Base-by-base conservation (phyloP, 1,140 invertebrate genomes). In the Pogonognathellus flavescens region DNA sequence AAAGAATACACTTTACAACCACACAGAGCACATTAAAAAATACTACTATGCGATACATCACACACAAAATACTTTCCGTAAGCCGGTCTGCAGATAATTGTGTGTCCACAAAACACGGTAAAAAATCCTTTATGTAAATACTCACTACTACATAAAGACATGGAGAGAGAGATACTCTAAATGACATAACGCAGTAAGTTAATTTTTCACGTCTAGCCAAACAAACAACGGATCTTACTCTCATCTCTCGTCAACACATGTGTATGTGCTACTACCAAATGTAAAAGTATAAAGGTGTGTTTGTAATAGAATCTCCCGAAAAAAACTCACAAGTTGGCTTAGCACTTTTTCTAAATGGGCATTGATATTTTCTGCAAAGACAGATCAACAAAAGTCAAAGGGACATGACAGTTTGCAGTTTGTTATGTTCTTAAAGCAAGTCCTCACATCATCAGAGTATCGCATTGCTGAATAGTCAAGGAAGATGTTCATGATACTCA, bases 351-450 rank as follows among this genome's bases (percentile, higher is more conserved):
- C 31, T 41, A 41, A 41, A 66, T 8, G 4, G n/a, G 18, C n/a
- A 66, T 13, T 31, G 14, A 13, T 25, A 31, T 31, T 9, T 31
- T 25, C 22, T 25, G 60, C 11, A 22, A 13, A 66, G 31, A 41
- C 31, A 66, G 62, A 66, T 66, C 62, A 66, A 20, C 62, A 66
- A 66, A 66, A 66, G 62, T 66, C 62, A 66, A 66, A 66, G 62
- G 25, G 22, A 66, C 62, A 66, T 66, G 14, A 25, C 14, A 66
- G 62, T 60, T 60, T 60, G 57, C 14, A 66, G 62, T 60, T 60
- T 60, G 57, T 66, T 66, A 25, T 66, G 31, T 41, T 41, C 31
- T 1, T 41, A 41, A 1, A 41, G 60, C 20, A 11, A 25, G 31
- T n/a, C n/a, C n/a, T n/a, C n/a, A n/a, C n/a, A n/a, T n/a, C 31